A percentile compares a stretch with the other conserved stretches of the same genome.
These are phyloP conservation scores for Knipowitschia caucasica DNA, from an alignment of 2,797 vertebrate genomes.

Conservation along the genomic window DNA sequence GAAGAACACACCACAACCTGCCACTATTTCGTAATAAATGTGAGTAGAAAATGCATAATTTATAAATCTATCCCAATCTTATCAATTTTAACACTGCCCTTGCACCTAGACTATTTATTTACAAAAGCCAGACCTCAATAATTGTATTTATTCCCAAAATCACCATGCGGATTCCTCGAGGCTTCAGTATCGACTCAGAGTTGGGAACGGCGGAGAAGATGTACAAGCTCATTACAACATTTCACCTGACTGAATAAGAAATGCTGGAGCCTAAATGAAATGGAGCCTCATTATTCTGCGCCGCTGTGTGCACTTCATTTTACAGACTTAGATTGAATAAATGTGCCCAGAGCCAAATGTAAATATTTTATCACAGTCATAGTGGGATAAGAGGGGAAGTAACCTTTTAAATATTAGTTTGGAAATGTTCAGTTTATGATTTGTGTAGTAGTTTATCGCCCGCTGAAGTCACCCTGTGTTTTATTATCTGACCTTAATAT, in stretches of 20 bases:
- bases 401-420: conserved; percentile 1
- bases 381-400: not conserved
- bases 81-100: too few relatives aligned
- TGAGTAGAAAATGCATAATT: too few relatives aligned
- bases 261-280: conserved; percentile 4
- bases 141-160: too few relatives aligned
- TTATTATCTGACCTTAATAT: not conserved
- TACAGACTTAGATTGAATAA: conserved; percentile 2
- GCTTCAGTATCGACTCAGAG: not conserved
- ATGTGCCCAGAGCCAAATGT: not conserved
- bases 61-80: too few relatives aligned
- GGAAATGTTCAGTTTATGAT: not conserved
- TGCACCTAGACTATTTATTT: too few relatives aligned
- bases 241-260: conserved; percentile 4
- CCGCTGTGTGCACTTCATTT: not conserved
- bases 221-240: not conserved
- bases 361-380: conserved; percentile 2
- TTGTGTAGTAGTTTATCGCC: not conserved
- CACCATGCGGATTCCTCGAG: not conserved
- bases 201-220: not conserved
- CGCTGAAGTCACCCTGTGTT: too few relatives aligned
- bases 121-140: too few relatives aligned
- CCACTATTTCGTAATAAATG: too few relatives aligned
- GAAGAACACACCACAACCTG: too few relatives aligned
- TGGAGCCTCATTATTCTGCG: not conserved